Percentiles rank a stretch among this genome's conserved stretches.
Evolutionary conservation across 2,113 vertebrate genomes (phyloP).

Genomic region (Notechis scutatus): DNA sequence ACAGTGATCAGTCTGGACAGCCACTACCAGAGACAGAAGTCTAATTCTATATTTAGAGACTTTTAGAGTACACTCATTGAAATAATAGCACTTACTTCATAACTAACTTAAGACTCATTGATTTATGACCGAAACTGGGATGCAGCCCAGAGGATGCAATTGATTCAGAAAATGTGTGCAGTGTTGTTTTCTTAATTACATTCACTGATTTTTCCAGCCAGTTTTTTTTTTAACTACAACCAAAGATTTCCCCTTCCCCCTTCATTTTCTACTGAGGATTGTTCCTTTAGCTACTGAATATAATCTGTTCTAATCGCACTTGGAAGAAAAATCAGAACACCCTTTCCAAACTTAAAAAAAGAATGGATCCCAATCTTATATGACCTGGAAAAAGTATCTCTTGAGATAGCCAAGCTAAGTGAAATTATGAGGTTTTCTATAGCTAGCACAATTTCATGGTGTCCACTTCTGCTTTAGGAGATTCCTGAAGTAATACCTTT

Average conservation of each 20-base stretch:
- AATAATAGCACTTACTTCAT: not conserved
- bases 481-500: not conserved
- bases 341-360: not conserved
- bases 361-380: not conserved
- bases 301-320: not conserved
- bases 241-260: not conserved
- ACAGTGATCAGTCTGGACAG: not conserved
- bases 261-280: not conserved
- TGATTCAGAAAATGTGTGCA: not conserved
- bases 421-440: not conserved
- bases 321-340: not conserved
- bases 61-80: not conserved
- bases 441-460: not conserved
- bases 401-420: not conserved
- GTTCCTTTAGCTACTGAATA: not conserved
- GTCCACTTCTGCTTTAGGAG: not conserved
- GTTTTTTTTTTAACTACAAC: not conserved
- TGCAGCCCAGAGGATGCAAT: not conserved
- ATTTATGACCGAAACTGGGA: not conserved
- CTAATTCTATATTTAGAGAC: not conserved
- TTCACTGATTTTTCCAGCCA: not conserved
- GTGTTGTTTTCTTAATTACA: not conserved
- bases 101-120: not conserved
- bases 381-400: not conserved
- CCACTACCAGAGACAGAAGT: not conserved